A percentile compares a stretch with the other conserved stretches of the same genome.
phyloP scores from a whole-genome alignment of 2,113 vertebrate species.

The Oreocharis arfaki region DNA sequence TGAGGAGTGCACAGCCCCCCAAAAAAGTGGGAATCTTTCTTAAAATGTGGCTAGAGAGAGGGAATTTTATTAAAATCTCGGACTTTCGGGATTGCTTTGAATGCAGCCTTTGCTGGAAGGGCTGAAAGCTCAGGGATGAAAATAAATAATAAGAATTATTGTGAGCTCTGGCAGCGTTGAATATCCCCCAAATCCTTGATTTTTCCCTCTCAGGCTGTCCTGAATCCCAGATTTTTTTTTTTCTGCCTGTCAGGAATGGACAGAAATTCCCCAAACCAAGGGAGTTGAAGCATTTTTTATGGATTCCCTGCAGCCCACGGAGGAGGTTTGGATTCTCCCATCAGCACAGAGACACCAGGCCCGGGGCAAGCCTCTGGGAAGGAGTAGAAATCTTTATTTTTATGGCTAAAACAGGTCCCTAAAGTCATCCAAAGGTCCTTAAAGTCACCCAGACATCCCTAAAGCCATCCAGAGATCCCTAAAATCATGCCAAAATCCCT shows the following conservation, averaged over 20 bases:
- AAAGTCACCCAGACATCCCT: neutral
- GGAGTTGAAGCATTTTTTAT: neutral
- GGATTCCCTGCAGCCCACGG: neutral
- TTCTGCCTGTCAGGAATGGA: neutral
- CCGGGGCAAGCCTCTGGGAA: neutral
- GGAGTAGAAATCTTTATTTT: neutral
- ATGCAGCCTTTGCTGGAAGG: neutral
- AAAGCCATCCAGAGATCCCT: neutral
- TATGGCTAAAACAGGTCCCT: neutral
- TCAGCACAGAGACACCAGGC: neutral
- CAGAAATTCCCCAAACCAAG: neutral
- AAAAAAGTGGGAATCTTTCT: neutral
- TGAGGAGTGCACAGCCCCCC: neutral
- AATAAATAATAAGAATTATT: neutral
- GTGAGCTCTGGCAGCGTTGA: neutral
- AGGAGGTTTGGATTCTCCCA: neutral
- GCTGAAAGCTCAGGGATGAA: neutral
- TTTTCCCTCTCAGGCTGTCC: neutral
- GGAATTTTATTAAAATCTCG: neutral
- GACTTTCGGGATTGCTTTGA: neutral
- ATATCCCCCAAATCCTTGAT: neutral
- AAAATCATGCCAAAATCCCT: neutral
- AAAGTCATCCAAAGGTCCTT: neutral
- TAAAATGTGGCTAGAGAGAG: neutral
- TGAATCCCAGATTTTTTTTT: neutral